Conservation (phyloP, 2,113 vertebrate species). For the Beaufortia kweichowensis region DNA sequence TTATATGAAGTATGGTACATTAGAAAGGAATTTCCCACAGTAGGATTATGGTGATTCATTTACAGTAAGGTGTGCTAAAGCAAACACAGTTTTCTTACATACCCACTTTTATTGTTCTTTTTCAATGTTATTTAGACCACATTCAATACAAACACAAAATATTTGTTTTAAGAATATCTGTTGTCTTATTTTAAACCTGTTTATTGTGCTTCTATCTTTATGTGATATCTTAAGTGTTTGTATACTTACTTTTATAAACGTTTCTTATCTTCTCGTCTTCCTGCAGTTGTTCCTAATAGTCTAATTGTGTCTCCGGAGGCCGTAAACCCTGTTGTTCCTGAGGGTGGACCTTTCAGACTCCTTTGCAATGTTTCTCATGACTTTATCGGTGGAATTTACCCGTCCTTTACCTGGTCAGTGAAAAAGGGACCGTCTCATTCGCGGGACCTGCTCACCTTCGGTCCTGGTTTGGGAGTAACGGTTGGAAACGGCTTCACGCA, state of each 20-base stretch:
- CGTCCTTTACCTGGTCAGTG: conserved; percentile 86
- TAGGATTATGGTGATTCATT: no score
- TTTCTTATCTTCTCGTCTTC: conserved; percentile 14
- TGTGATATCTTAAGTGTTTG: neutral
- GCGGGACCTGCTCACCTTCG: conserved; percentile 79
- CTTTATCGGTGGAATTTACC: conserved; percentile 79
- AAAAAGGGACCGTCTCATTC: conserved; percentile 58
- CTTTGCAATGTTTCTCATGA: conserved; percentile 74
- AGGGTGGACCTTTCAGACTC: conserved; percentile 84
- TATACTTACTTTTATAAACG: neutral
- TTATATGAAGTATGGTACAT: neutral
- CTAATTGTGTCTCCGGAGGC: conserved; percentile 72
- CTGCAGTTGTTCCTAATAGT: conserved; percentile 82
- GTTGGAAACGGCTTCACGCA: conserved; percentile 69
- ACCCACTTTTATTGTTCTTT: neutral
- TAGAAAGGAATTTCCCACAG: neutral
- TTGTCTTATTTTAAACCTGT: no score
- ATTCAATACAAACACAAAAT: no score
- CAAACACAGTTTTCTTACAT: neutral
- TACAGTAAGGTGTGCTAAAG: neutral
- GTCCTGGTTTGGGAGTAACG: conserved; percentile 77
- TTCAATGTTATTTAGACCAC: neutral
- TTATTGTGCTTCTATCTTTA: no score
- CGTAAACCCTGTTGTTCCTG: conserved; percentile 66
- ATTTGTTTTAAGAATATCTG: no score